Evolutionary conservation across 2,797 vertebrate genomes (phyloP), one percentile per base, ranked within the genome.

Genomic region (Lutjanus argentimaculatus): DNA sequence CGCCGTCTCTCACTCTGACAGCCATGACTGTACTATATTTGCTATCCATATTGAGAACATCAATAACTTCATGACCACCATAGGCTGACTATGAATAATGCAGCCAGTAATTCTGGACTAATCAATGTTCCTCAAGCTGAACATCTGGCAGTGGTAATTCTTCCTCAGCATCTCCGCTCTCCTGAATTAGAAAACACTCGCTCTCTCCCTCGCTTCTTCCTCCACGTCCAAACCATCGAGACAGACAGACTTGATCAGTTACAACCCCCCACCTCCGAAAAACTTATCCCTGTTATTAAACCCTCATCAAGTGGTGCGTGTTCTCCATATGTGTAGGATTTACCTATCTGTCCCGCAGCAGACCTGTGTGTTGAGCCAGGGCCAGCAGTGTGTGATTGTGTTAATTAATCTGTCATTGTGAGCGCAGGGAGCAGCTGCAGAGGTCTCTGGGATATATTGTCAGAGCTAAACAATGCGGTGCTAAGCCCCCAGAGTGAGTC

Each of bases 351-450:
- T 96, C 97, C 97, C 90, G 91, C 95, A 96, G 96, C 97, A 99
- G 97, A 97, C 97, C 97, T 96, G 96, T 95, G 96, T 96, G 96
- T 97, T 99, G 98, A 98, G 97, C 96, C 95, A 93, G 93, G 97
- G 98, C 97, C 97, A 99, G 96, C 95, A 96, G 96, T 95, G 95
- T 97, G 97, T 96, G 97, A 98, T 97, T 98, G 97, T 98, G 97
- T 98, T 98, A 98, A 98, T 98, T 98, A 98, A 99, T 98, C 98
- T 98, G 97, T 97, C 97, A 97, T 98, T 98, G 97, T 98, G 96
- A 97, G 96, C 96, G 92, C 95, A 80, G 96, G 96, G 96, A 97
- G 96, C 98, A 98, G 97, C 97, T 98, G 97, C 97, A 96, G 96
- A 97, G 96, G 97, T 96, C 97, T 97, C 96, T 95, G 95, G 97